Evolutionary conservation across 2,888 invertebrate species (phyloP), one percentile per base, ranked within the genome.

Genomic region (Oscheius sp.): DNA sequence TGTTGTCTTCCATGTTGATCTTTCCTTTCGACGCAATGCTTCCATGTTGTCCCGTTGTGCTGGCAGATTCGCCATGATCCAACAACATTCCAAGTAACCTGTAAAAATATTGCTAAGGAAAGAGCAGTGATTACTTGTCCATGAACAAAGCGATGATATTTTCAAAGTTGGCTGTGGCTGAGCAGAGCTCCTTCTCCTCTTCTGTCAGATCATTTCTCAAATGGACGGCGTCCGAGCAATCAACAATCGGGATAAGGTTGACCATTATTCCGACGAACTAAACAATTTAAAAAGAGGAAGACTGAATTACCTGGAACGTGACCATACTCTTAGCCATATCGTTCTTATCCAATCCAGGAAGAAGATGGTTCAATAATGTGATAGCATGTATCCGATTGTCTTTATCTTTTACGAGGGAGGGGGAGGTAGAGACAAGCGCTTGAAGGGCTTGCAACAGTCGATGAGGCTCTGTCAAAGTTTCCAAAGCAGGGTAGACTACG

Each of bases 341-440:
- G 84, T 95, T 95, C 0, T 93, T 91, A 86, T 95, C 95, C 47
- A 95, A 91, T 14, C 94, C 94, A 0, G 95, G 94, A 20, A 95
- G 87, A 0, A 92, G 89, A 0, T 91, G 91, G 85, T 92, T 90
- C 14, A 95, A 88, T 28, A 95, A 88, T 0, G 93, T 93, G 20
- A 95, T 89, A 0, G 65, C 72, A 30, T 77, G 77, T 6, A 68
- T 65, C 26, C 64, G 50, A 33, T 64, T n/a, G 14, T 72, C 70
- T 20, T 80, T 74, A 62, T 86, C 83, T 26, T 85, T 74, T 14
- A 88, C 79, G 83, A 89, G 85, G 9, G 87, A 84, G 22, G 88
- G 81, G 2, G 86, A 78, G n/a, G 87, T 86, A 2, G 86, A 82
- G 33, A 87, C 86, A 8, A 88, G 80, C 79, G 87, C 87, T 75